Evolutionary conservation across 2,797 vertebrate genomes (phyloP).

Genomic region (Gallinago nigripennis): DNA sequence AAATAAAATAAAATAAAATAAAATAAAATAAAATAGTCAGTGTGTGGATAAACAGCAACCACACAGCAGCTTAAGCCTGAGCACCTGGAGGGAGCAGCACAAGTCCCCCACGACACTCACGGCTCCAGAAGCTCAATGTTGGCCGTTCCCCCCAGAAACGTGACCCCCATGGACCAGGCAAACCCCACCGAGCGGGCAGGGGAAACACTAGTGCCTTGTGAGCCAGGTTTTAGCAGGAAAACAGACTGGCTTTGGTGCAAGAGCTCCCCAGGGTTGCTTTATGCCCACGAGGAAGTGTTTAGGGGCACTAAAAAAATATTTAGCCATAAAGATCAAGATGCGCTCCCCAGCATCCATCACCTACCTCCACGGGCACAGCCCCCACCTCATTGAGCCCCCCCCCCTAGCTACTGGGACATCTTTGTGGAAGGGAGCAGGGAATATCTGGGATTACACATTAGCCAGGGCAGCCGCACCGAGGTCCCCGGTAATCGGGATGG

Average conservation of each 20-base stretch:
- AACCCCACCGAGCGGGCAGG: not conserved
- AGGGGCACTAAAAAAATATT: not conserved
- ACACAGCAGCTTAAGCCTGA: accelerated
- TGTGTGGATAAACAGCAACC: accelerated
- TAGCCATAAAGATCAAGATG: not conserved
- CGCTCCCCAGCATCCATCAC: accelerated
- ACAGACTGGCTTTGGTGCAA: accelerated
- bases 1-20: too few species aligned
- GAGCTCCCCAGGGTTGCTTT: not conserved
- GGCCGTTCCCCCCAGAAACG: accelerated
- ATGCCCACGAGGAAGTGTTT: not conserved
- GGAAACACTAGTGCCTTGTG: not conserved
- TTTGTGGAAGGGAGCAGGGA: not conserved
- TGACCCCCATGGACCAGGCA: accelerated
- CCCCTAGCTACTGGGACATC: slow-evolving; percentile 31
- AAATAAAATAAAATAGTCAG: too few species aligned
- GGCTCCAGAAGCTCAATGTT: accelerated
- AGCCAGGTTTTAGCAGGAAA: not conserved
- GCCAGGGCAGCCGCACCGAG: not conserved
- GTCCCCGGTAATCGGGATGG: not conserved
- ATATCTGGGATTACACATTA: slow-evolving; percentile 48
- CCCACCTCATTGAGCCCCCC: not conserved
- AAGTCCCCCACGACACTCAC: accelerated
- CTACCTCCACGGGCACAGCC: not conserved
- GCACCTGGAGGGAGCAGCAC: not conserved